Percentiles rank a stretch among this genome's conserved stretches.
These are phyloP conservation scores for Lethrus apterus DNA, from an alignment of 1,140 invertebrate genomes.

Conservation along the genomic window DNA sequence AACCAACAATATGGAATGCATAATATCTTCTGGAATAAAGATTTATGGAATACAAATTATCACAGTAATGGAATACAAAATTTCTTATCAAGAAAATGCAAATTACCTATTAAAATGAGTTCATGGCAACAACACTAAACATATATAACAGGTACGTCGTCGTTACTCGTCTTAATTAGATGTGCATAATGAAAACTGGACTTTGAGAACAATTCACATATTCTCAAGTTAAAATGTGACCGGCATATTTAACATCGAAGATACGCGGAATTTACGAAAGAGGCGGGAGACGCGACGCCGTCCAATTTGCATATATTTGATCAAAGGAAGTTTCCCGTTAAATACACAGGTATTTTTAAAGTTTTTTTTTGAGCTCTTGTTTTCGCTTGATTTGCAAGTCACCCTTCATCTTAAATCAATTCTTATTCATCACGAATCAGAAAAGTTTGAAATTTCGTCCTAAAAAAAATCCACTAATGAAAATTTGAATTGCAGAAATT, in stretches of 20 bases:
- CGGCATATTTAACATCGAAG: conserved; percentile 8
- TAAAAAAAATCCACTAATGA: conserved; percentile 21
- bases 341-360: conserved; percentile 14
- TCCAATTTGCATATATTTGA: conserved; percentile 17
- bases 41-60: too few species aligned
- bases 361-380: conserved; percentile 16
- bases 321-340: conserved; percentile 18
- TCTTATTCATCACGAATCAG: conserved; percentile 20
- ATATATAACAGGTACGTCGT: too few species aligned
- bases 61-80: too few species aligned
- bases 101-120: too few species aligned
- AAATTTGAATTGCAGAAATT: conserved; percentile 22
- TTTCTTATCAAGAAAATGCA: too few species aligned
- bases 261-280: conserved; percentile 3
- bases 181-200: conserved; percentile 19
- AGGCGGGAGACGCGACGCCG: conserved; percentile 1
- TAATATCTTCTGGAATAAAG: too few species aligned
- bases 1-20: too few species aligned
- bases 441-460: conserved; percentile 13
- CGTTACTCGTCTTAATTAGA: conserved; percentile 15
- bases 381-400: conserved; percentile 18
- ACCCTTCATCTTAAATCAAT: conserved; percentile 12
- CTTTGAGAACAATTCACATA: conserved; percentile 21
- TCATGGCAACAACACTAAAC: too few species aligned
- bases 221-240: conserved; percentile 18